Conservation (phyloP, 2,888 invertebrate genomes). For the Crocallis elinguaria region DNA sequence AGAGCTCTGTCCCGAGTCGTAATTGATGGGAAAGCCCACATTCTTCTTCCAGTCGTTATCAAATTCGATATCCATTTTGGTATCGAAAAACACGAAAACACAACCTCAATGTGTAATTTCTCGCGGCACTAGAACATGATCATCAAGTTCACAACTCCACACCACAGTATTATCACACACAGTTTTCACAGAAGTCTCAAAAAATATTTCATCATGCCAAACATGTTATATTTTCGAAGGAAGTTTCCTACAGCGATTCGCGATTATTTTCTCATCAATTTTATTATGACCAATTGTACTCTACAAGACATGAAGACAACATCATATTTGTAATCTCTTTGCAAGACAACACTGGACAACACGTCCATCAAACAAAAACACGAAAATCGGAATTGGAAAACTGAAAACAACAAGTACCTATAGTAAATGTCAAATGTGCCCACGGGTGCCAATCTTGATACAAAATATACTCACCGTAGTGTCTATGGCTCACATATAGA, state of each 20-base stretch:
- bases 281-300: too few species aligned
- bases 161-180: background rate
- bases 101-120: conserved; percentile 29
- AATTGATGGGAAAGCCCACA: conserved; percentile 79
- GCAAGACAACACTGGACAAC: too few species aligned
- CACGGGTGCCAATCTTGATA: too few species aligned
- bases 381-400: too few species aligned
- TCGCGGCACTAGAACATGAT: conserved; percentile 29
- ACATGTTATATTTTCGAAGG: background rate
- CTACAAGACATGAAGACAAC: too few species aligned
- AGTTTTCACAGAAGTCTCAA: background rate
- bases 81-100: conserved; percentile 40
- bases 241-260: background rate
- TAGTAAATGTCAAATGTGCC: too few species aligned
- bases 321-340: too few species aligned
- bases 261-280: too few species aligned
- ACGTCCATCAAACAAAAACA: too few species aligned
- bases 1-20: conserved; percentile 74
- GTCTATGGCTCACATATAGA: too few species aligned
- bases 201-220: background rate
- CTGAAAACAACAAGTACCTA: too few species aligned
- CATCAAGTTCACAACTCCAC: conserved; percentile 24
- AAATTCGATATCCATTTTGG: conserved; percentile 65
- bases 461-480: too few species aligned
- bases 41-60: conserved; percentile 80